Evolutionary conservation across 23 tunicate genomes (phyloP).

Genomic region (Aplidium turbinatum): DNA sequence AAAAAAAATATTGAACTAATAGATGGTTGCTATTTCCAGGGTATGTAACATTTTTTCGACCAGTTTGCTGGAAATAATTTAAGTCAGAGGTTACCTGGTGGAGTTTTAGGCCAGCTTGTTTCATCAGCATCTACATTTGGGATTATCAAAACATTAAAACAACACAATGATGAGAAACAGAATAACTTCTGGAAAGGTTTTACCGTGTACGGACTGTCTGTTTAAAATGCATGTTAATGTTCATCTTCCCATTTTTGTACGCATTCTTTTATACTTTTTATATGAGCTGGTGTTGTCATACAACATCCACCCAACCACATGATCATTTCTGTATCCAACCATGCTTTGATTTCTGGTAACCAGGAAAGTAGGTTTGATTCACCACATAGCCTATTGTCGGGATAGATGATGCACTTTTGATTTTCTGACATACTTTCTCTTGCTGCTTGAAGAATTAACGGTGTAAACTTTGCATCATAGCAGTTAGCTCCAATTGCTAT

Average conservation of each 20-base stretch:
- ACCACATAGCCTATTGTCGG: constrained; percentile 37
- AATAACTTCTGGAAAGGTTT: too few relatives aligned
- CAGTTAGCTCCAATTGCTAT: constrained; percentile 86
- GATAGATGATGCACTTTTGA: constrained; percentile 66
- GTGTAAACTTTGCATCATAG: constrained; percentile 27
- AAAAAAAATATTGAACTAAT: too few relatives aligned
- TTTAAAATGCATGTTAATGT: too few relatives aligned
- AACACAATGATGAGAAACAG: too few relatives aligned
- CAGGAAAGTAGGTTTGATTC: not conserved
- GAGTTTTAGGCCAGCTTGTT: too few relatives aligned
- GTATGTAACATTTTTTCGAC: too few relatives aligned
- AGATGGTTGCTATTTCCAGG: too few relatives aligned
- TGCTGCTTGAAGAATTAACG: constrained; percentile 22
- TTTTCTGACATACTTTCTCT: constrained; percentile 30
- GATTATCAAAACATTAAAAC: too few relatives aligned
- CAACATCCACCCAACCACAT: constrained; percentile 90
- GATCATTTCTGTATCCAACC: constrained; percentile 38
- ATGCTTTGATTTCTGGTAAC: constrained; percentile 8
- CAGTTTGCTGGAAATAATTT: too few relatives aligned
- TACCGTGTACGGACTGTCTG: too few relatives aligned
- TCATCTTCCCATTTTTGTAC: constrained; percentile 40
- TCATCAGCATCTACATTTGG: too few relatives aligned
- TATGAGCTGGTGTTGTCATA: constrained; percentile 42
- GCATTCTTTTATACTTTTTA: constrained; percentile 24
- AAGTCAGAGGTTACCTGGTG: too few relatives aligned